Evolutionary conservation across 1,140 invertebrate genomes (phyloP).

Genomic region (Luehdorfia chinensis): DNA sequence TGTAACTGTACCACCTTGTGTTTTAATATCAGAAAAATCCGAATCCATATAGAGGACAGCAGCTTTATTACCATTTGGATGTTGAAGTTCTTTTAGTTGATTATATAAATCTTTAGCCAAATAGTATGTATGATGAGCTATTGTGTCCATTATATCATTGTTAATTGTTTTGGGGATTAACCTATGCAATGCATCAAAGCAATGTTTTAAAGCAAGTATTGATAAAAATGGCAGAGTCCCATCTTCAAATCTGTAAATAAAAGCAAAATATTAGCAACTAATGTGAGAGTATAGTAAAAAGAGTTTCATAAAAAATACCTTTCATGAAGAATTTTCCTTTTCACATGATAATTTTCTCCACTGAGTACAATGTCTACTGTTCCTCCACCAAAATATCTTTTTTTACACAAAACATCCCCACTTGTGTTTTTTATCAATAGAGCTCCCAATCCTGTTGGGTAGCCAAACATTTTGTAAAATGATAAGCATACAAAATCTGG

Average conservation of each 20-base stretch:
- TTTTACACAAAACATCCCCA: slow-evolving; percentile 79
- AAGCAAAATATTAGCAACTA: slow-evolving; percentile 12
- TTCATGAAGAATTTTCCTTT: slow-evolving; percentile 82
- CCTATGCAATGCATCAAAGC: slow-evolving; percentile 84
- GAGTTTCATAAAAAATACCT: slow-evolving; percentile 80
- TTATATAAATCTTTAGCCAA: slow-evolving; percentile 86
- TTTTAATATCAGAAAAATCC: slow-evolving; percentile 79
- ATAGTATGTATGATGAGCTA: slow-evolving; percentile 86
- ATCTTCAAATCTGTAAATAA: slow-evolving; percentile 91
- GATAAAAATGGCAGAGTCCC: slow-evolving; percentile 94
- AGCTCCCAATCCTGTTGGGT: slow-evolving; percentile 95
- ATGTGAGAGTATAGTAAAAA: neutral
- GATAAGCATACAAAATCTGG: slow-evolving; percentile 95
- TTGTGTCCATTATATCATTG: slow-evolving; percentile 80
- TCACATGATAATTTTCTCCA: slow-evolving; percentile 82
- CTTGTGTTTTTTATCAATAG: slow-evolving; percentile 87
- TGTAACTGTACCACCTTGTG: slow-evolving; percentile 91
- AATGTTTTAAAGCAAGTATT: slow-evolving; percentile 88
- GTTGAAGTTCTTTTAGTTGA: slow-evolving; percentile 80
- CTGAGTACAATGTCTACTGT: slow-evolving; percentile 90
- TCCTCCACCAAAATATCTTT: slow-evolving; percentile 94
- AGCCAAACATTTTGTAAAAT: slow-evolving; percentile 99
- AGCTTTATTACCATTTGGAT: slow-evolving; percentile 86
- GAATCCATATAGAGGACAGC: slow-evolving; percentile 86
- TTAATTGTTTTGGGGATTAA: slow-evolving; percentile 70